Base-by-base conservation (phyloP, 1,140 invertebrate species). In the Dendroctonus valens region DNA sequence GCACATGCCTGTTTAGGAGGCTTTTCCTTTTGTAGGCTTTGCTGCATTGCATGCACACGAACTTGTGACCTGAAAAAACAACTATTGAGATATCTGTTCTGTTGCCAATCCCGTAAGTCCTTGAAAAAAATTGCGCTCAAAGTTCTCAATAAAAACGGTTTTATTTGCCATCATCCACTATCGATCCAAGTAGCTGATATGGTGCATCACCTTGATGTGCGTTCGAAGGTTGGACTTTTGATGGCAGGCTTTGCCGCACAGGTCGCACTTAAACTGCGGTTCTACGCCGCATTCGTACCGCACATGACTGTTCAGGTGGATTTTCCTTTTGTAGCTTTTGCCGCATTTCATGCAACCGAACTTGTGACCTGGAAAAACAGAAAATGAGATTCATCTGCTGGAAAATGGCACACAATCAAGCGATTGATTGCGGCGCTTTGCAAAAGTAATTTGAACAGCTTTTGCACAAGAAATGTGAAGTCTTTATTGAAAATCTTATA, bases 231-330 rank as follows among this genome's bases (percentile, higher is more conserved):
- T 84, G 5, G 81, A 81, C 70, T 85, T 86, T 37, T 83, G 78
- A 65, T 85, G 85, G 73, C 82, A 85, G 41, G 81, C 80, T 59
- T 86, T 83, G 0, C 83, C 81, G 79, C 91, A 92, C 73, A 91
- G 87, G 2, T 90, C 90, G 71, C 91, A 92, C 39, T 90, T 88
- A 77, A 92, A 91, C 55, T 88, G 85, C 1, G 88, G 89, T 64
- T 90, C 87, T 73, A 91, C 91, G n/a, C 90, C 83, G 69, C 84
- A 86, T 69, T 86, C 83, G 69, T 82, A 84, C 14, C 84, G 83
- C 67, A 84, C 78, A 68, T 90, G 87, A 3, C 86, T 79, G 67
- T 86, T 84, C 54, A 88, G 72, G 7, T 85, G 85, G 59, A 87
- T 85, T 75, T 89, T 89, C 11, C 87, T 80, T 69, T 83, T 82